Conservation (phyloP, 2,888 invertebrate species). For the Dryomyza anilis region DNA sequence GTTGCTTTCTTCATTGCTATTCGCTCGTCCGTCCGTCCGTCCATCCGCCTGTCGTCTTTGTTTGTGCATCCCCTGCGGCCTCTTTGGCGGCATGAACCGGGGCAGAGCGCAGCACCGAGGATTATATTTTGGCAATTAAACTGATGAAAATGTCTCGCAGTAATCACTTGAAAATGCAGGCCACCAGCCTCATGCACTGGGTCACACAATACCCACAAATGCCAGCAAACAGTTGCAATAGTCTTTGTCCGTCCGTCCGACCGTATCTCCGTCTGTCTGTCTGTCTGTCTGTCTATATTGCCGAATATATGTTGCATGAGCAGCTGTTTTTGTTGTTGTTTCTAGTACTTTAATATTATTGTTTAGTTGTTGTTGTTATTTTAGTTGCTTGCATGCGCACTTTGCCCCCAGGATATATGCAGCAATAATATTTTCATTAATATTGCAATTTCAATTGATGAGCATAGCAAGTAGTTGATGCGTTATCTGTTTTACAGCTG, state of each 20-base stretch:
- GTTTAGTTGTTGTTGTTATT: too few species aligned
- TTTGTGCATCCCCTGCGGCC: background rate
- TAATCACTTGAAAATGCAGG: conserved; percentile 27
- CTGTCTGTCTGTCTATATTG: background rate
- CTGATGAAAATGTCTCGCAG: conserved; percentile 29
- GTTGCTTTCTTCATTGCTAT: too few species aligned
- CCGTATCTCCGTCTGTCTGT: background rate
- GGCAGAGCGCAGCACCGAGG: conserved; percentile 11
- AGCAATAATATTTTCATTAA: conserved; percentile 6
- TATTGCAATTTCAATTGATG: background rate
- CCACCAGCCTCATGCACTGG: background rate
- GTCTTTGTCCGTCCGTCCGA: background rate
- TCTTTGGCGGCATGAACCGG: background rate
- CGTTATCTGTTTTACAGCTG: too few species aligned
- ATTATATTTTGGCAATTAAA: conserved; percentile 31
- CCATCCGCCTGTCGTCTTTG: background rate
- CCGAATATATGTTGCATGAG: background rate
- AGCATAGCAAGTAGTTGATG: too few species aligned
- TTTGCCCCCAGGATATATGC: background rate
- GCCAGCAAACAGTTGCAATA: background rate
- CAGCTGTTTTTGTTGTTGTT: background rate
- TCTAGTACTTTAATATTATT: too few species aligned
- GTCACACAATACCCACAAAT: background rate
- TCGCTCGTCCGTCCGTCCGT: background rate
- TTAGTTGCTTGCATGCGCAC: background rate